Evolutionary conservation across 1,140 invertebrate genomes (phyloP), one percentile per base, ranked within the genome.

Genomic region (Brachionus paranguensis): DNA sequence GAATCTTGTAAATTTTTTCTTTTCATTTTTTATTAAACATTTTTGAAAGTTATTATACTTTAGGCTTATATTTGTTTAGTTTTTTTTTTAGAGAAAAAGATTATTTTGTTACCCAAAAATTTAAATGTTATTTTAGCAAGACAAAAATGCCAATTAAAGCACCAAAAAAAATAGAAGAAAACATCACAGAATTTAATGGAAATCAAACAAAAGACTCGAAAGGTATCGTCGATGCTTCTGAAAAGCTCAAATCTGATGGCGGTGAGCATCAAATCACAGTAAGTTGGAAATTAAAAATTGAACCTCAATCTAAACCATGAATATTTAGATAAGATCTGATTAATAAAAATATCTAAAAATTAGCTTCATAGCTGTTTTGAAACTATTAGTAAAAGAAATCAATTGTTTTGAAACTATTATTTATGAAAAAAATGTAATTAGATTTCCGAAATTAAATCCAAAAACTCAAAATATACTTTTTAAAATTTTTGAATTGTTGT

Each of bases 191-290:
- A 64, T 11, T 60, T 41, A 60, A 60, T 24, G 41, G 24, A 10
- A 33, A 64, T 12, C 20, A 74, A 24, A 43, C 41, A n/a, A 74
- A 74, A 43, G 37, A 70, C 3, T 70, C 2, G 6, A 76, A 76
- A 76, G 50, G 10, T 14, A 20, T 12, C 2, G n/a, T 43, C 10
- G 45, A 45, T 50, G 72, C 29, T 50, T 11, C 17, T 27, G 72
- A 81, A 4, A 81, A 81, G 60, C 43, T 64, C 8, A 64, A 47
- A 33, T 33, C 29, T 12, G 53, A 64, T 41, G 78, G 78, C 24
- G 78, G 78, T 17, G 78, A 81, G 27, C 78, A 81, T 24, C 78
- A 81, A 68, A 81, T 81, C 10, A 81, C 53, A 68, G 78, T 81
- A 81, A 81, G 53, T 50, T 50, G 14, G 11, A 17, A 37, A 37